Percentiles rank a stretch among this genome's conserved stretches.
Evolutionary conservation across 2,888 invertebrate species (phyloP).

Genomic region (Meghimatium bilineatum): DNA sequence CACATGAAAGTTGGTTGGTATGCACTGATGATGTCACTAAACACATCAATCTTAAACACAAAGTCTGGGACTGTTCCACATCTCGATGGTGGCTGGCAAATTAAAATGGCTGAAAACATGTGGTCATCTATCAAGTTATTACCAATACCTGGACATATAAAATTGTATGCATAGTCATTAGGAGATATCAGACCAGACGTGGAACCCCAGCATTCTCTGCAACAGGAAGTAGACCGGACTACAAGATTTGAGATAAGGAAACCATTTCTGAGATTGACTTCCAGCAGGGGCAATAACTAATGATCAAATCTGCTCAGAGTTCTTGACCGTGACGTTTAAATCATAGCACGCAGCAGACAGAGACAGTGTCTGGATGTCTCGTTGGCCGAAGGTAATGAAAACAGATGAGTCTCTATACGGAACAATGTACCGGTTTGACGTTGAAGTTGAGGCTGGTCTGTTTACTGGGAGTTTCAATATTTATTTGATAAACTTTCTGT

Average conservation of each 20-base stretch:
- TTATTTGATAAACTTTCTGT: not conserved
- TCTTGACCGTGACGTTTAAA: not conserved
- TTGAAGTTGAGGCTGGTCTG: not conserved
- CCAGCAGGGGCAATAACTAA: not conserved
- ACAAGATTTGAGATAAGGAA: not conserved
- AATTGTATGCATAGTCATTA: not conserved
- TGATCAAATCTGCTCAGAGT: not conserved
- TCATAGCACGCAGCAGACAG: not conserved
- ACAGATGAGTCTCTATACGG: not conserved
- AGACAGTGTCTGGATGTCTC: too few species aligned
- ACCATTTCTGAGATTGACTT: not conserved
- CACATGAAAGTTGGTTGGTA: too few species aligned
- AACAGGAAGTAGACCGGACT: not conserved
- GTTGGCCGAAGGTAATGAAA: not conserved
- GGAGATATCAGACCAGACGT: not conserved
- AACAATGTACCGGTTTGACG: not conserved
- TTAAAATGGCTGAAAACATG: not conserved
- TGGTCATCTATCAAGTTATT: not conserved
- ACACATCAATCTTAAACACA: too few species aligned
- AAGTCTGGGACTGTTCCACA: too few species aligned
- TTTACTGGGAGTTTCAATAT: not conserved
- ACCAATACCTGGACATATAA: not conserved
- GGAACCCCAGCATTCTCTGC: not conserved
- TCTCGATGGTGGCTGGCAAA: too few species aligned
- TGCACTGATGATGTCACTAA: too few species aligned